Evolutionary conservation across 2,113 vertebrate genomes (phyloP).

Genomic region (Nannospalax galili): DNA sequence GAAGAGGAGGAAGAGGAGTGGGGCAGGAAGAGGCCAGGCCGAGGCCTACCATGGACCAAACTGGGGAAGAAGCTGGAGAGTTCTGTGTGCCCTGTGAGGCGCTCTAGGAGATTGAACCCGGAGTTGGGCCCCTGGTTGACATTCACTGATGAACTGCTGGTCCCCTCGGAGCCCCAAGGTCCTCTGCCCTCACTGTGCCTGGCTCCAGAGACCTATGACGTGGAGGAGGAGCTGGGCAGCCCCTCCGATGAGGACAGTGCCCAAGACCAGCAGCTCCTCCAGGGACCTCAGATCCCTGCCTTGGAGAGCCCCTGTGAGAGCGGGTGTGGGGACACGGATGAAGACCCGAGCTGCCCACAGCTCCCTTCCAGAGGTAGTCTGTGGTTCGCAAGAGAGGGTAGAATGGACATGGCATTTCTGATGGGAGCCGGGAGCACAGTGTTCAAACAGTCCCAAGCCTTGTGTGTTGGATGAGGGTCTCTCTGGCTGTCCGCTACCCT

Average conservation of each 20-base stretch:
- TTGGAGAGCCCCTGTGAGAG: conserved; percentile 85
- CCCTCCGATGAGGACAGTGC: conserved; percentile 48
- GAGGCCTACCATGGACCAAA: conserved; percentile 77
- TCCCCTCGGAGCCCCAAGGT: background rate
- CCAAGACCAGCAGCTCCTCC: background rate
- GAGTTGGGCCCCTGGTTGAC: conserved; percentile 86
- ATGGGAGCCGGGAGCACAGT: background rate
- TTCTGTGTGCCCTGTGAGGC: conserved; percentile 89
- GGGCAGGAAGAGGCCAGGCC: conserved; percentile 64
- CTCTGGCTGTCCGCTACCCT: background rate
- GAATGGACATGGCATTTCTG: background rate
- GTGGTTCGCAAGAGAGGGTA: background rate
- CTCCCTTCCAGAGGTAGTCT: conserved; percentile 83
- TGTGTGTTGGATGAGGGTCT: too few relatives aligned
- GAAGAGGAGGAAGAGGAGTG: conserved; percentile 67
- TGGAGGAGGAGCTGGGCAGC: conserved; percentile 80
- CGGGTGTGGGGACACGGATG: conserved; percentile 66
- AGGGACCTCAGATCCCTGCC: conserved; percentile 85
- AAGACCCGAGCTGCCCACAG: conserved; percentile 75
- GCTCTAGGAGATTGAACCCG: conserved; percentile 94
- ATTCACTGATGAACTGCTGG: conserved; percentile 66
- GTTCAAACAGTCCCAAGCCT: background rate
- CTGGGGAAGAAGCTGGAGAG: conserved; percentile 81
- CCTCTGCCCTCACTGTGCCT: background rate
- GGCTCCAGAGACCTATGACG: conserved; percentile 60